Base-by-base conservation (phyloP, 2,113 vertebrate genomes). In the Upupa epops region DNA sequence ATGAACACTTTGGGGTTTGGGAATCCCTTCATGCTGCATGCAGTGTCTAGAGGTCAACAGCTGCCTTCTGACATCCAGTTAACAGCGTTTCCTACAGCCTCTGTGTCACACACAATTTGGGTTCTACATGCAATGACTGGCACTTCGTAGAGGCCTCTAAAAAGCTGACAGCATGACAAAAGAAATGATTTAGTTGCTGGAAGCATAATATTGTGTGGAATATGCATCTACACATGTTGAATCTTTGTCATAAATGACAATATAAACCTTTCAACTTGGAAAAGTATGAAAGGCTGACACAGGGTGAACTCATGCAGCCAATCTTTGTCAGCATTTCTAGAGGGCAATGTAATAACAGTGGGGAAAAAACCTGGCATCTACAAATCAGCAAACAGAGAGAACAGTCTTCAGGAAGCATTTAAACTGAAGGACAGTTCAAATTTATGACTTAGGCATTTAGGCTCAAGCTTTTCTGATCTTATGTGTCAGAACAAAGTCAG, bases 251-350 rank as follows among this genome's bases (percentile, higher is more conserved):
- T 32, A 95, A 91, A 94, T 92, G 92, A 94, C 83, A 94, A 86
- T 40, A 75, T 61, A 90, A 95, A 55, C 72, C 75, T 91, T 95
- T 94, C 63, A 81, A 54, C 58, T 91, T 69, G 73, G 76, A 82
- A 55, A 61, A 72, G 28, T 54, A 45, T 72, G 83, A 94, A 96
- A 92, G 55, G 94, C 92, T 91, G 70, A 95, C 90, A 90, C 32
- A 32, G 70, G 88, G 92, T 91, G 86, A 96, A 91, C 76, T 88
- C 28, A 1, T 3, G 37, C 54, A 93, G 77, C 70, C 77, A 59
- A 51, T 86, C 83, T 64, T 90, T 81, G 95, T 94, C 93, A 96
- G 94, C 93, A 86, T 68, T 95, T 95, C 92, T 92, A 88, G 92
- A 96, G 93, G 92, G 46, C 80, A 95, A 81, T 58, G 56, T 74